Conservation (phyloP, 2,888 invertebrate genomes). For the Pediacus dermestoides region DNA sequence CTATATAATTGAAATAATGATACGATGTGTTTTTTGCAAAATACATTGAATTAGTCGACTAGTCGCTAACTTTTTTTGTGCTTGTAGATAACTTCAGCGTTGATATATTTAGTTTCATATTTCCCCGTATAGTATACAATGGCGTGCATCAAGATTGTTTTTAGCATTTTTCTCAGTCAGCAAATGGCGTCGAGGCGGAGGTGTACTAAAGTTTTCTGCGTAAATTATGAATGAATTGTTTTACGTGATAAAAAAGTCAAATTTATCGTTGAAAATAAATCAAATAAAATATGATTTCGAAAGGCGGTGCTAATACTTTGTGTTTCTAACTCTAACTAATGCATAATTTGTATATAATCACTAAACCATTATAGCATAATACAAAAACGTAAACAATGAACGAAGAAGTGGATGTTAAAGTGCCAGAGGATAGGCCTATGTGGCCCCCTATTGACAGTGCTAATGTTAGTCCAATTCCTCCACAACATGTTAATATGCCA, state of each 20-base stretch:
- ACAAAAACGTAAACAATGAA: conserved; percentile 42
- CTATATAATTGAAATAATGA: too few relatives aligned
- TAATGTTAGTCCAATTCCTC: conserved; percentile 38
- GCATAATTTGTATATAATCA: conserved; percentile 29
- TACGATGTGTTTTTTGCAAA: too few relatives aligned
- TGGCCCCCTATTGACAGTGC: conserved; percentile 45
- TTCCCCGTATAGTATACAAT: conserved; percentile 16
- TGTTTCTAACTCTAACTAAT: conserved; percentile 10
- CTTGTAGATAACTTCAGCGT: too few relatives aligned
- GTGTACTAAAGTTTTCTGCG: conserved; percentile 47
- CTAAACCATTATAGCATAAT: conserved; percentile 23
- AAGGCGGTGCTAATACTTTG: too few relatives aligned
- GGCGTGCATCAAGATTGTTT: conserved; percentile 32
- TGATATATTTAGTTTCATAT: conserved; percentile 26
- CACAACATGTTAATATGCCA: conserved; percentile 49
- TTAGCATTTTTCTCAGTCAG: conserved; percentile 48
- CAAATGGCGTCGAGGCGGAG: conserved; percentile 51
- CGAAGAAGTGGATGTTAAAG: conserved; percentile 45
- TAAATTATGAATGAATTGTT: conserved; percentile 47
- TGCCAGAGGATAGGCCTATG: conserved; percentile 39
- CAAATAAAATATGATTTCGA: background rate
- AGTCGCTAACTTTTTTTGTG: too few relatives aligned
- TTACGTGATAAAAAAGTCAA: conserved; percentile 25
- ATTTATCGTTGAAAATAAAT: background rate
- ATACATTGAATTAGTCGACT: too few relatives aligned